phyloP scores from a whole-genome alignment of 1,140 invertebrate species.

The Calephelis nemesis region DNA sequence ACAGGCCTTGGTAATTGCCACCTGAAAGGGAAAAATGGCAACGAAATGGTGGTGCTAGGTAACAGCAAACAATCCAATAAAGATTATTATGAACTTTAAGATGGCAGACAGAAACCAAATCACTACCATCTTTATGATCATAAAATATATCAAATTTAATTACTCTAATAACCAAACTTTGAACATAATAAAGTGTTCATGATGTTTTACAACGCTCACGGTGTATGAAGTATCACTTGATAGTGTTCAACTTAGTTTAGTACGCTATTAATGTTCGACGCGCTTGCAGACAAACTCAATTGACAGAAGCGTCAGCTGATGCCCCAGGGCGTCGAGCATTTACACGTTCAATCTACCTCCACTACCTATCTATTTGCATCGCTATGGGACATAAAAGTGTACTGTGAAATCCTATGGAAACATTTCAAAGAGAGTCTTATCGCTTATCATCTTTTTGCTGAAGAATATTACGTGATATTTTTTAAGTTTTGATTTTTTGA shows the following conservation, averaged over 20 bases:
- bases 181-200: conserved; percentile 14
- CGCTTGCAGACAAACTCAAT: conserved; percentile 77
- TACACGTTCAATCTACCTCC: conserved; percentile 50
- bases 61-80: too few species aligned
- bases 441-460: too few species aligned
- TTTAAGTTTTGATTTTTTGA: too few species aligned
- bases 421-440: background rate
- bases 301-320: conserved; percentile 61
- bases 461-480: too few species aligned
- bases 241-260: conserved; percentile 64
- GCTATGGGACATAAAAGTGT: conserved; percentile 65
- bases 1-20: too few species aligned
- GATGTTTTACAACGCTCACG: conserved; percentile 42
- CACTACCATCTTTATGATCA: background rate
- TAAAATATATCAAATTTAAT: background rate
- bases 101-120: background rate
- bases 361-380: conserved; percentile 69
- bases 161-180: background rate
- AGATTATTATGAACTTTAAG: background rate
- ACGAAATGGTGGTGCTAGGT: too few species aligned
- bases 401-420: conserved; percentile 58
- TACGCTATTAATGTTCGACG: conserved; percentile 64
- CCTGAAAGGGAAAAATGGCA: too few species aligned
- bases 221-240: conserved; percentile 64
- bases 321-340: conserved; percentile 59